Evolutionary conservation across 2,888 invertebrate species (phyloP).

Genomic region (Urechis unicinctus): DNA sequence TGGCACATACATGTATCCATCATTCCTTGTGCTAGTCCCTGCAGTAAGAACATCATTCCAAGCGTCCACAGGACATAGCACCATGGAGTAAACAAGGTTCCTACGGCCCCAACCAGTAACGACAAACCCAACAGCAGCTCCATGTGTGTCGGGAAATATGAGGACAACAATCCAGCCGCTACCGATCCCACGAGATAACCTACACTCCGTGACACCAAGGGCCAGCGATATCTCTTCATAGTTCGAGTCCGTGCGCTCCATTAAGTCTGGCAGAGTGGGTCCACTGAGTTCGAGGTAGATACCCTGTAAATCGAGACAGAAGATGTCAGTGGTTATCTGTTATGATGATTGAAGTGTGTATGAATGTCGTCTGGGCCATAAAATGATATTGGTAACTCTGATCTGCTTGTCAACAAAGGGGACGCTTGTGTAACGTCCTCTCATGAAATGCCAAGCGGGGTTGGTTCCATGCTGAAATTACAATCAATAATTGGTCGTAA

Average conservation of each 20-base stretch:
- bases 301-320: conserved; percentile 16
- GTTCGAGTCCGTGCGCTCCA: conserved; percentile 20
- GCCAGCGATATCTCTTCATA: conserved; percentile 29
- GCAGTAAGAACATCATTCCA: conserved; percentile 22
- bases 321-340: too few species aligned
- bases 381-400: too few species aligned
- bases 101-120: conserved; percentile 19
- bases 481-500: too few species aligned
- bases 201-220: conserved; percentile 22
- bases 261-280: conserved; percentile 28
- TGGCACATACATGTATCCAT: conserved; percentile 24
- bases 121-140: conserved; percentile 25
- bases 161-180: conserved; percentile 5
- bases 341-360: too few species aligned
- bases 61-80: conserved; percentile 14
- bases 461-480: too few species aligned
- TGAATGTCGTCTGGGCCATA: too few species aligned
- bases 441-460: too few species aligned
- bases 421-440: too few species aligned
- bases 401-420: too few species aligned
- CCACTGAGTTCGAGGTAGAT: conserved; percentile 25
- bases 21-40: conserved; percentile 28
- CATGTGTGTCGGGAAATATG: background rate
- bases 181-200: conserved; percentile 22
- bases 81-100: conserved; percentile 21